phyloP scores from a whole-genome alignment of 2,113 vertebrate genomes.

The Cyphomyrus plagiostoma region DNA sequence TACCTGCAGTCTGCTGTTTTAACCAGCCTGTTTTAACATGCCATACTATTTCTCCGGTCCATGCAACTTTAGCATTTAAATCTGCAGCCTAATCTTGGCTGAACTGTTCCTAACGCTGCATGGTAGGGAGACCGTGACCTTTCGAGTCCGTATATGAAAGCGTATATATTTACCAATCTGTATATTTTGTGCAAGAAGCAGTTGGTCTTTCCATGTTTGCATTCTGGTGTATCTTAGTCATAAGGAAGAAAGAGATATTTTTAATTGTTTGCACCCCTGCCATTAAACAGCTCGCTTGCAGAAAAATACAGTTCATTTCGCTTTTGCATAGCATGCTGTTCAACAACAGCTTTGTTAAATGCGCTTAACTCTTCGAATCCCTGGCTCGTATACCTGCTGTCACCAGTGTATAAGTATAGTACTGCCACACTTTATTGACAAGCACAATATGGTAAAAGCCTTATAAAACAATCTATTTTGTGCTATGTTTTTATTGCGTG shows the following conservation, averaged over 20 bases:
- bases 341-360: background rate
- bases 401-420: background rate
- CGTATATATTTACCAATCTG: background rate
- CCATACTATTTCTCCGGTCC: background rate
- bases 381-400: background rate
- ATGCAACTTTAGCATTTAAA: background rate
- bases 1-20: background rate
- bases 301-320: background rate
- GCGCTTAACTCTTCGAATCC: background rate
- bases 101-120: background rate
- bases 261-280: background rate
- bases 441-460: background rate
- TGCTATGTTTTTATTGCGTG: background rate
- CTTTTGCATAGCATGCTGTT: background rate
- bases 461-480: background rate
- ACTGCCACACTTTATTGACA: background rate
- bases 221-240: background rate
- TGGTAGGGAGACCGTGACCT: background rate
- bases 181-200: background rate
- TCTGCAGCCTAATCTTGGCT: background rate
- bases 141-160: background rate
- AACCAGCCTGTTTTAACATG: background rate
- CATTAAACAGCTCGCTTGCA: background rate
- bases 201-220: background rate
- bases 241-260: background rate